phyloP scores from a whole-genome alignment of 2,888 invertebrate genomes.

The Drosophila acutilabella region DNA sequence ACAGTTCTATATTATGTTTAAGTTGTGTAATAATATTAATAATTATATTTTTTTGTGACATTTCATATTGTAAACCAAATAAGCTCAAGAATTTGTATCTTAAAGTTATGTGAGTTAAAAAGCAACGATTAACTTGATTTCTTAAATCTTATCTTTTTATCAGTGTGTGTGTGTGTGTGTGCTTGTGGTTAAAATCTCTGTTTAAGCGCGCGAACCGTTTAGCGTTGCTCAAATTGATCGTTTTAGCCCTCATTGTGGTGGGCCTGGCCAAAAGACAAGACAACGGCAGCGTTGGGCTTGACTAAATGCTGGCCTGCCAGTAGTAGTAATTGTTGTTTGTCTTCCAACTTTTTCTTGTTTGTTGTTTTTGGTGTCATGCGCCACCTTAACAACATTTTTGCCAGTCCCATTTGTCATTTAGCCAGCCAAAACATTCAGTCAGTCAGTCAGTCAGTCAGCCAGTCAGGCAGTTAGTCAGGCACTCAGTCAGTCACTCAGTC shows the following conservation, averaged over 20 bases:
- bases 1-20: too few relatives aligned
- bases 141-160: too few relatives aligned
- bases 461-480: conserved; percentile 11
- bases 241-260: conserved; percentile 50
- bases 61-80: too few relatives aligned
- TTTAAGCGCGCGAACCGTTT: conserved; percentile 38
- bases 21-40: too few relatives aligned
- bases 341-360: conserved; percentile 27
- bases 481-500: conserved; percentile 10
- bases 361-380: conserved; percentile 73
- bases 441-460: conserved; percentile 36
- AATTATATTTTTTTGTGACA: too few relatives aligned
- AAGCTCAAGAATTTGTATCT: too few relatives aligned
- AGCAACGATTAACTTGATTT: too few relatives aligned
- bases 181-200: conserved; percentile 34
- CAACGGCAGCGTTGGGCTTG: conserved; percentile 66
- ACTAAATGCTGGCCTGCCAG: conserved; percentile 67
- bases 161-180: too few relatives aligned
- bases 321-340: conserved; percentile 68
- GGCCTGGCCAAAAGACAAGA: conserved; percentile 57
- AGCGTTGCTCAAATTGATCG: conserved; percentile 44
- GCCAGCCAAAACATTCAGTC: conserved; percentile 50
- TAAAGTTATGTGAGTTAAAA: too few relatives aligned
- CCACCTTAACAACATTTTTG: conserved; percentile 81
- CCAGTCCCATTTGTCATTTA: conserved; percentile 77